Evolutionary conservation across 2,797 vertebrate genomes (phyloP).

Genomic region (Mareca strepera): DNA sequence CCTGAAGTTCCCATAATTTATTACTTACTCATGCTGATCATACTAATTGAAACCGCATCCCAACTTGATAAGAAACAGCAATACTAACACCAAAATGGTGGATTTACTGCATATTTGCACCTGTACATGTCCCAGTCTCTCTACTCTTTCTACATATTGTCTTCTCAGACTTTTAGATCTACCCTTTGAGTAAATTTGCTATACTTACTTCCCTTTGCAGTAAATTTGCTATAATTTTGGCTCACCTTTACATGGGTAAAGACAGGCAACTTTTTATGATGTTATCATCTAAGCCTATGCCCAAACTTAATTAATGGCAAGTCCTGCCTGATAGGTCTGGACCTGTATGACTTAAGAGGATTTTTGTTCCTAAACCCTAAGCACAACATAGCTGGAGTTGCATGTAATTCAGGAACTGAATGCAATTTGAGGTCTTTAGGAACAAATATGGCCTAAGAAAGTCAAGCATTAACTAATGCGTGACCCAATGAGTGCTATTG

Average conservation of each 20-base stretch:
- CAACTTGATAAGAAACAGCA: neutral
- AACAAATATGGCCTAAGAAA: neutral
- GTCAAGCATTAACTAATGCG: neutral
- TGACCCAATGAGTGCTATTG: accelerated
- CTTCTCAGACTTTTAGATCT: neutral
- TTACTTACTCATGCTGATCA: neutral
- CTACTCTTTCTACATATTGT: neutral
- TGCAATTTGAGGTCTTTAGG: neutral
- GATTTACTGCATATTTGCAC: neutral
- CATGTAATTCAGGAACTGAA: accelerated
- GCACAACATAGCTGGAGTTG: neutral
- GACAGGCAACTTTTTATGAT: neutral
- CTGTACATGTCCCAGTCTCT: accelerated
- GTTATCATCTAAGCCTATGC: neutral
- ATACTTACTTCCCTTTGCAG: too few relatives aligned
- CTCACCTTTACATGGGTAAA: neutral
- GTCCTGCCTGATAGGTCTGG: neutral
- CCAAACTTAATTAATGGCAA: neutral
- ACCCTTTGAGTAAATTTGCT: neutral
- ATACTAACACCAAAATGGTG: neutral
- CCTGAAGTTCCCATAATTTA: neutral
- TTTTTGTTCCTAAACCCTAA: neutral
- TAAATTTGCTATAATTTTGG: neutral
- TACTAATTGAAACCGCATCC: neutral
- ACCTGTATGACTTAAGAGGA: neutral